Evolutionary conservation across 2,113 vertebrate genomes (phyloP).

Genomic region (Sisor rabdophorus): DNA sequence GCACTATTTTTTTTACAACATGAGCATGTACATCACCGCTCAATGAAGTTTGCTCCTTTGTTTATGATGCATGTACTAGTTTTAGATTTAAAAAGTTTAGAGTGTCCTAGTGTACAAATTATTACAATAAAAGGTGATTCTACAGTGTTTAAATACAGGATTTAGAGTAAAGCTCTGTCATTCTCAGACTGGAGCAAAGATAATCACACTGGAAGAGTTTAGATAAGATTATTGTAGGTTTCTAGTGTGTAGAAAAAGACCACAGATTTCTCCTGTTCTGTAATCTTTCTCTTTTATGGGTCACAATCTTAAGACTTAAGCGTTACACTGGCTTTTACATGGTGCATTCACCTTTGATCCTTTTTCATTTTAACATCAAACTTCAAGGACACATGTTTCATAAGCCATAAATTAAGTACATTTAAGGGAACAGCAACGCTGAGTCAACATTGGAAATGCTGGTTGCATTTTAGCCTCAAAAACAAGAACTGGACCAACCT

Average conservation of each 20-base stretch:
- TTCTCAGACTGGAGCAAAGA: neutral
- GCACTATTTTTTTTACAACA: neutral
- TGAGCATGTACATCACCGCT: neutral
- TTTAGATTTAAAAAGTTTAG: too few species aligned
- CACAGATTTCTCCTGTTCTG: constrained; percentile 10
- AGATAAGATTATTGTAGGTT: constrained; percentile 2
- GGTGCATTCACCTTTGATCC: constrained; percentile 15
- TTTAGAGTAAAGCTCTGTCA: neutral
- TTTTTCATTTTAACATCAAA: neutral
- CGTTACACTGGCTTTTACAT: constrained; percentile 1
- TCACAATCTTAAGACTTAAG: neutral
- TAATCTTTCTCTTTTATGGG: constrained; percentile 5
- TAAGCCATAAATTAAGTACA: constrained; percentile 20
- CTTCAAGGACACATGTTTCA: constrained; percentile 5
- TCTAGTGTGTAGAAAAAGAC: neutral
- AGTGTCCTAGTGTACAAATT: too few species aligned
- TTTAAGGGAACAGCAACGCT: neutral
- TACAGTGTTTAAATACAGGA: neutral
- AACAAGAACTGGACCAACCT: neutral
- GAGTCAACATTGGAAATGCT: neutral
- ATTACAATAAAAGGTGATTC: neutral
- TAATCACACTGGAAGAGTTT: neutral
- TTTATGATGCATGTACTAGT: neutral
- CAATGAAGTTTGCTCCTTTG: neutral
- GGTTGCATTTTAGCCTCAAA: neutral